Evolutionary conservation across 2,797 vertebrate genomes (phyloP).

Genomic region (Ptychadena robeensis): DNA sequence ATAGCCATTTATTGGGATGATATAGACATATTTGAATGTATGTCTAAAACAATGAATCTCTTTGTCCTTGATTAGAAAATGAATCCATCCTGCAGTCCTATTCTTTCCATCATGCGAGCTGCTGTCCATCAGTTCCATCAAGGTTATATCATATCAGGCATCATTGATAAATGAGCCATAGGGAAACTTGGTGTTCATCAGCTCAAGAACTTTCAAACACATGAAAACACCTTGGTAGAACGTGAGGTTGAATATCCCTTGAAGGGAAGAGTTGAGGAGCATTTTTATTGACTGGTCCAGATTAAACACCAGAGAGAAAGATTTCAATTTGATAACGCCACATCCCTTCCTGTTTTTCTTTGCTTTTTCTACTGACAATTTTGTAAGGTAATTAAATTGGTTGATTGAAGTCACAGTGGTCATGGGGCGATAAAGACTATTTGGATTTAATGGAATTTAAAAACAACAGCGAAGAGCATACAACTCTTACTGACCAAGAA

Average conservation of each 20-base stretch:
- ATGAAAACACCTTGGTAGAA: slow-evolving; percentile 61
- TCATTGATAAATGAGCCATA: slow-evolving; percentile 25
- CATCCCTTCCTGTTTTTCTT: slow-evolving; percentile 77
- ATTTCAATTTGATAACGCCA: slow-evolving; percentile 82
- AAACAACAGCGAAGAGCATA: slow-evolving; percentile 78
- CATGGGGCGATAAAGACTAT: slow-evolving; percentile 82
- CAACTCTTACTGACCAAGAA: slow-evolving; percentile 79
- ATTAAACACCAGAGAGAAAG: slow-evolving; percentile 77
- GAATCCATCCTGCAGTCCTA: background rate
- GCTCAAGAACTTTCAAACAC: slow-evolving; percentile 59
- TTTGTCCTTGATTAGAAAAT: background rate
- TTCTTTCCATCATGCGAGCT: background rate
- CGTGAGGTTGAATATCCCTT: slow-evolving; percentile 73
- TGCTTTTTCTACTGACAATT: slow-evolving; percentile 78
- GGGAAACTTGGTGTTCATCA: slow-evolving; percentile 28
- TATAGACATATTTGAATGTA: background rate
- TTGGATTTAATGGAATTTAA: slow-evolving; percentile 85
- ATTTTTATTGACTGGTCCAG: slow-evolving; percentile 76
- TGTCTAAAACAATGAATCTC: background rate
- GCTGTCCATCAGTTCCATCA: slow-evolving; percentile 30
- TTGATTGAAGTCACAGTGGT: slow-evolving; percentile 84
- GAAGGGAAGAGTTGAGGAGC: slow-evolving; percentile 70
- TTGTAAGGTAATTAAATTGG: slow-evolving; percentile 84
- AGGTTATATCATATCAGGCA: slow-evolving; percentile 21
- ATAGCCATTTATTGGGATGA: background rate